phyloP scores from a whole-genome alignment of 2,888 invertebrate genomes.

The Flexamia atlantica region DNA sequence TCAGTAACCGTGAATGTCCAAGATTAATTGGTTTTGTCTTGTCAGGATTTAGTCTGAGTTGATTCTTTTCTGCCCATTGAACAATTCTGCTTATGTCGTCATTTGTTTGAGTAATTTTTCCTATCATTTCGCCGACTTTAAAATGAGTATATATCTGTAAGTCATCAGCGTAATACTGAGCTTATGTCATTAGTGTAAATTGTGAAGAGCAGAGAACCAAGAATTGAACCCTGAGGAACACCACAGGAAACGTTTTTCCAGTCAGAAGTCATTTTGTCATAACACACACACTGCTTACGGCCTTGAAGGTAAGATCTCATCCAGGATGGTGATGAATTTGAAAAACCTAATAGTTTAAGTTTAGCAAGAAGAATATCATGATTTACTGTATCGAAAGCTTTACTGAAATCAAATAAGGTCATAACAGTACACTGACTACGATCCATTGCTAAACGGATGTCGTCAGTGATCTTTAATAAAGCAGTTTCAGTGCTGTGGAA shows the following conservation, averaged over 20 bases:
- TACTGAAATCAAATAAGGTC: conserved; percentile 7
- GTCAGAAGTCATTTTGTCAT: background rate
- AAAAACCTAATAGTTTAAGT: background rate
- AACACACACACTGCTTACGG: background rate
- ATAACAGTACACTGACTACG: conserved; percentile 3
- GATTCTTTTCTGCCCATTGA: background rate
- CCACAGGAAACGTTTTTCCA: conserved; percentile 12
- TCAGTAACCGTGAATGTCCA: background rate
- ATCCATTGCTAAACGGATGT: conserved; percentile 18
- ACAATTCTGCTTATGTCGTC: no score
- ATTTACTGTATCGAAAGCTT: conserved; percentile 26
- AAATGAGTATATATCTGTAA: conserved; percentile 1
- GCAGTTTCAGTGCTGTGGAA: conserved; percentile 17
- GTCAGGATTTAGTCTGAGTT: conserved; percentile 15
- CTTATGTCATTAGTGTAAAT: background rate
- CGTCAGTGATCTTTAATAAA: conserved; percentile 13
- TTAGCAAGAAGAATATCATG: conserved; percentile 1
- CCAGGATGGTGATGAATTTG: background rate
- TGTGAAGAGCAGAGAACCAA: background rate
- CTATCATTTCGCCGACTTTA: background rate
- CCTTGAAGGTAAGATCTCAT: background rate
- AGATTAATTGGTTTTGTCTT: conserved; percentile 6
- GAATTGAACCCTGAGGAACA: background rate
- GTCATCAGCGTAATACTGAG: background rate
- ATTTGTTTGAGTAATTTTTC: background rate